Percentiles rank a stretch among this genome's conserved stretches.
phyloP scores from a whole-genome alignment of 2,113 vertebrate genomes.

The Hydropotes inermis region DNA sequence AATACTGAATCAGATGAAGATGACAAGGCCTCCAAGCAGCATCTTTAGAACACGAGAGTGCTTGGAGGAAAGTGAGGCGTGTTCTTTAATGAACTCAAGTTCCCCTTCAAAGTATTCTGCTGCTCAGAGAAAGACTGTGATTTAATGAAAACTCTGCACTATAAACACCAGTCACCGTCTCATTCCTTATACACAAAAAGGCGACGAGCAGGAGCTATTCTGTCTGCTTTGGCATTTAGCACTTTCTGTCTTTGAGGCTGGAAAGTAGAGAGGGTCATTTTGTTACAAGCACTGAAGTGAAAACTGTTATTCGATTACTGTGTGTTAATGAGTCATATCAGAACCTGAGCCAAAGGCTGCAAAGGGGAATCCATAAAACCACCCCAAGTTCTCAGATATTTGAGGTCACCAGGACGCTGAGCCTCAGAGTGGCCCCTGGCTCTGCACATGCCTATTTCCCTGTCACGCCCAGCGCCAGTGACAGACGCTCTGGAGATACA shows the following conservation, averaged over 20 bases:
- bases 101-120: constrained; percentile 50
- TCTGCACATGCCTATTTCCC: neutral
- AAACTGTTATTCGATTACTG: constrained; percentile 30
- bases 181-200: neutral
- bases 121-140: constrained; percentile 40
- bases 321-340: constrained; percentile 40
- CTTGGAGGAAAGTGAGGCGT: neutral
- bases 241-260: constrained; percentile 25
- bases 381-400: neutral
- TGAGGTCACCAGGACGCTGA: constrained; percentile 27
- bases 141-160: constrained; percentile 45
- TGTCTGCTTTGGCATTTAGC: constrained; percentile 21
- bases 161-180: constrained; percentile 29
- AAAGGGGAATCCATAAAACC: constrained; percentile 24
- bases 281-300: constrained; percentile 35
- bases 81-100: constrained; percentile 58
- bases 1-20: constrained; percentile 41
- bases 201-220: neutral
- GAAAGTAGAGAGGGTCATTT: constrained; percentile 26
- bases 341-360: neutral
- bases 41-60: neutral
- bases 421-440: neutral
- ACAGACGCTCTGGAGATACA: neutral
- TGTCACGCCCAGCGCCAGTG: neutral
- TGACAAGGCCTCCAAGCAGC: neutral